These are phyloP conservation scores for Carapus acus DNA, from an alignment of 2,797 vertebrate species.

Conservation along the genomic window DNA sequence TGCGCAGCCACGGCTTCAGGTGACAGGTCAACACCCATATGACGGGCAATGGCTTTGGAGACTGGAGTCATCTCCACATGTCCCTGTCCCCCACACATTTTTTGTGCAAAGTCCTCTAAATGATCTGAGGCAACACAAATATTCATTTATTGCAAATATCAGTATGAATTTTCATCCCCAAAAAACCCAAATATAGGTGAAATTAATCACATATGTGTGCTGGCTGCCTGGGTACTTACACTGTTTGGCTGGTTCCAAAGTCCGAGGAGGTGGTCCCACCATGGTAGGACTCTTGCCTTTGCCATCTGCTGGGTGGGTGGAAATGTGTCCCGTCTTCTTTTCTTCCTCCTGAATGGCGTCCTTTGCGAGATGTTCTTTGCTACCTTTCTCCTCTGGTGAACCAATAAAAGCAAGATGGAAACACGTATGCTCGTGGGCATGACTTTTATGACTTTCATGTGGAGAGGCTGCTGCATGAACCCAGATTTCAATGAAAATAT, in stretches of 20 bases:
- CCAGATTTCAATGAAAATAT: too few relatives aligned
- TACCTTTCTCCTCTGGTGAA: conserved; percentile 28
- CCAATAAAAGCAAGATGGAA: conserved; percentile 13
- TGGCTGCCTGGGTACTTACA: conserved; percentile 21
- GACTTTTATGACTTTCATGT: too few relatives aligned
- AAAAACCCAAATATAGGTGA: too few relatives aligned
- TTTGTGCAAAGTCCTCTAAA: too few relatives aligned
- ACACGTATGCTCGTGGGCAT: neutral
- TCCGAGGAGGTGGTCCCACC: conserved; percentile 1
- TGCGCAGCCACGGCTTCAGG: conserved; percentile 57
- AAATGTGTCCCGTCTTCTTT: conserved; percentile 8
- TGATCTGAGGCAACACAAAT: conserved; percentile 22
- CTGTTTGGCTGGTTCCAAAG: conserved; percentile 20
- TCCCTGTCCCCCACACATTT: conserved; percentile 50
- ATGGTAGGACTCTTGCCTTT: conserved; percentile 17
- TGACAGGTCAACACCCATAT: conserved; percentile 72
- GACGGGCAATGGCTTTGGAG: conserved; percentile 67
- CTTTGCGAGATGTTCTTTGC: conserved; percentile 14
- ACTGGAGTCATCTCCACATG: conserved; percentile 71
- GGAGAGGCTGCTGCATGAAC: too few relatives aligned
- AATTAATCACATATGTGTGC: too few relatives aligned
- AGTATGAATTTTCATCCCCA: too few relatives aligned
- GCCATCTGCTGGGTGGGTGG: conserved; percentile 2
- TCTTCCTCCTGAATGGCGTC: conserved; percentile 20
- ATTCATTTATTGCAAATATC: too few relatives aligned